A percentile compares a stretch with the other conserved stretches of the same genome.
Conservation (phyloP, 2,113 vertebrate genomes). For the Glareola pratincola region DNA sequence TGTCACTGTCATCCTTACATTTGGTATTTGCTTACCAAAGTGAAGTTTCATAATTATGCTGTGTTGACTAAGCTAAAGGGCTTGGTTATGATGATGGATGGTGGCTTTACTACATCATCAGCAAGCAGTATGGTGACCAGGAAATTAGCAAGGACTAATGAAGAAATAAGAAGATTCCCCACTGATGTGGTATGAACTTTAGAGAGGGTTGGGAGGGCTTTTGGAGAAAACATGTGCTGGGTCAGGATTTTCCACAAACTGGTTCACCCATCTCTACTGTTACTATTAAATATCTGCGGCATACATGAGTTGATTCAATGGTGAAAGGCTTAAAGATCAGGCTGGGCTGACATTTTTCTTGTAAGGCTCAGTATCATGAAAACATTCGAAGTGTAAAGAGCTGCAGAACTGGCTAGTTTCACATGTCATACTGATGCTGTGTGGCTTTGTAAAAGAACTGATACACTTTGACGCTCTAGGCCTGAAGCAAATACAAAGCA, state of each 20-base stretch:
- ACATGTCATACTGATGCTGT: conserved; percentile 80
- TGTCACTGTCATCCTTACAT: not conserved
- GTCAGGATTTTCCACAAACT: conserved; percentile 17
- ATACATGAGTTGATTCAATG: not conserved
- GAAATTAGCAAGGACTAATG: not conserved
- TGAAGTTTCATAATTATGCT: not conserved
- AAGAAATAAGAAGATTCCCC: not conserved
- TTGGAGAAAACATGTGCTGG: not conserved
- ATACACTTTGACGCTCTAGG: conserved; percentile 78
- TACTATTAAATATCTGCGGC: conserved; percentile 24
- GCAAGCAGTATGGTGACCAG: not conserved
- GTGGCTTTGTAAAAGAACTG: conserved; percentile 77
- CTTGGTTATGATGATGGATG: not conserved
- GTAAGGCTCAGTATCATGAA: conserved; percentile 71
- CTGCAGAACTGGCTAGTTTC: conserved; percentile 77
- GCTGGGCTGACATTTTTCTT: conserved; percentile 55
- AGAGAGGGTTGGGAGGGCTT: not conserved
- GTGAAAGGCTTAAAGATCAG: conserved; percentile 50
- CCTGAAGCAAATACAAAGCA: conserved; percentile 75
- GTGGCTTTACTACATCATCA: not conserved
- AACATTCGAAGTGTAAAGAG: conserved; percentile 82
- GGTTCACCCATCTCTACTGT: not conserved
- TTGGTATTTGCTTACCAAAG: not conserved
- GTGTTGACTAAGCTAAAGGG: not conserved
- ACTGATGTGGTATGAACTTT: not conserved